phyloP scores from a whole-genome alignment of 92 coral and sea anemone species.

The Zoanthus solanderi region DNA sequence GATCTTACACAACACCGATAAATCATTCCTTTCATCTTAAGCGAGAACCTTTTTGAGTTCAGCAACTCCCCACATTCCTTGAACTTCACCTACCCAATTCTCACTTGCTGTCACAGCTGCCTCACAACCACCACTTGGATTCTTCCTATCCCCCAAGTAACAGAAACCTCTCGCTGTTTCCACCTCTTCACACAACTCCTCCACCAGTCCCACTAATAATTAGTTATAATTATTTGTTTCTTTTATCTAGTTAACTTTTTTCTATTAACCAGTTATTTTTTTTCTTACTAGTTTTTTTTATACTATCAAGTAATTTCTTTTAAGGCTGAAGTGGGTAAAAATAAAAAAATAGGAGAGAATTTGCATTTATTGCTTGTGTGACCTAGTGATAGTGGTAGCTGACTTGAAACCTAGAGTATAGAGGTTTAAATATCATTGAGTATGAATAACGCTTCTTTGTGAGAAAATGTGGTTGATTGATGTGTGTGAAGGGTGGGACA shows the following conservation, averaged over 20 bases:
- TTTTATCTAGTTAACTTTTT: neutral
- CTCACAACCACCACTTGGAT: neutral
- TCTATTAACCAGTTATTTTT: neutral
- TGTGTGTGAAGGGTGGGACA: no score
- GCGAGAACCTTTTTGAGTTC: no score
- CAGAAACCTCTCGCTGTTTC: no score
- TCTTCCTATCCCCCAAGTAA: neutral
- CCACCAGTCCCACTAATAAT: neutral
- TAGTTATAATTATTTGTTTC: neutral
- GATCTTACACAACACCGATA: no score
- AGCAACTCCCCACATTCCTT: no score
- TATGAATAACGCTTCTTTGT: neutral
- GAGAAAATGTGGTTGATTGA: neutral
- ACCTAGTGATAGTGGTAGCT: neutral
- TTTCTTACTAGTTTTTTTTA: neutral
- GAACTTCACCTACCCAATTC: neutral
- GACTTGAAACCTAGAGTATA: neutral
- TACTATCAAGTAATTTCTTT: neutral
- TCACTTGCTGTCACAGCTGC: neutral
- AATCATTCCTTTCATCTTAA: no score
- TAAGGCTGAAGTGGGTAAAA: neutral
- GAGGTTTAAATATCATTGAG: neutral
- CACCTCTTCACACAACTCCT: no score
- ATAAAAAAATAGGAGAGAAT: neutral
- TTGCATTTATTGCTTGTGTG: neutral